Percentiles rank a stretch among this genome's conserved stretches.
phyloP scores from a whole-genome alignment of 1,140 invertebrate genomes.

The Drosophila albomicans region DNA sequence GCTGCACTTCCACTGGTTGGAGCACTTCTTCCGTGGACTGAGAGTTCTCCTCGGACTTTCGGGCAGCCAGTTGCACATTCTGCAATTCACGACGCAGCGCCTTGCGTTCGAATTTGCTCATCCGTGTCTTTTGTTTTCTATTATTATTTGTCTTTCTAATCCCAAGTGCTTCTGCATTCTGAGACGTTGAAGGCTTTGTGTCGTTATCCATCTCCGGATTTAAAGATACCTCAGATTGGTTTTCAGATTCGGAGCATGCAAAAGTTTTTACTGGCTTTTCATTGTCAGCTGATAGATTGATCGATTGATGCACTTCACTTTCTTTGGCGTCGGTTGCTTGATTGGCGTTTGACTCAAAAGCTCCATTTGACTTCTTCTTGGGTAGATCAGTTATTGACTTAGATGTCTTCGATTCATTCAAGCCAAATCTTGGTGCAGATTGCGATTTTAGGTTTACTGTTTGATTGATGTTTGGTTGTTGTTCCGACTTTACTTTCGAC shows the following conservation, averaged over 20 bases:
- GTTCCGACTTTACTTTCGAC: too few species aligned
- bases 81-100: conserved; percentile 5
- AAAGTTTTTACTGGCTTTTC: too few species aligned
- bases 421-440: too few species aligned
- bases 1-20: not conserved
- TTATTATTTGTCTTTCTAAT: not conserved
- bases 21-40: too few species aligned
- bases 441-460: too few species aligned
- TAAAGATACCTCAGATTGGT: not conserved
- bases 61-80: not conserved
- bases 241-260: not conserved
- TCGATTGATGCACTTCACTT: not conserved
- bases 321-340: not conserved
- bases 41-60: not conserved
- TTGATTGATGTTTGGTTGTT: too few species aligned
- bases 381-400: too few species aligned
- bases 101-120: conserved; percentile 34
- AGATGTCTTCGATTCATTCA: too few species aligned
- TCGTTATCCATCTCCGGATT: not conserved
- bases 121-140: not conserved
- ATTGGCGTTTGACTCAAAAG: not conserved
- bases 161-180: not conserved
- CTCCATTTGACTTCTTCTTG: too few species aligned
- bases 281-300: too few species aligned
- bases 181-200: not conserved